phyloP scores from a whole-genome alignment of 2,888 invertebrate genomes.

The Trissoscelio sp. region DNA sequence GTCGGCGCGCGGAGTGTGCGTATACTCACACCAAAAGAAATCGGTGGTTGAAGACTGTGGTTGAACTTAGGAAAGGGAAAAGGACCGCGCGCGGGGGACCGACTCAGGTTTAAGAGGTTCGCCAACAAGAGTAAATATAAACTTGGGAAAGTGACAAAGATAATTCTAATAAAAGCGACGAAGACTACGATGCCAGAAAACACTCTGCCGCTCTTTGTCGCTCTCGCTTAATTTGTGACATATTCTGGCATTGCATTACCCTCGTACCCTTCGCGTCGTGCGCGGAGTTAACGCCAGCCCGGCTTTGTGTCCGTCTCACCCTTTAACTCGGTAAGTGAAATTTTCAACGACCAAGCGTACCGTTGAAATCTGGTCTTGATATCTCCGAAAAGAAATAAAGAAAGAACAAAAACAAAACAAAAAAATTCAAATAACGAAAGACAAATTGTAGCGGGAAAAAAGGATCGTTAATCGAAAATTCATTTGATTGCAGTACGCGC shows the following conservation, averaged over 20 bases:
- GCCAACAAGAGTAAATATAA: slow-evolving; percentile 82
- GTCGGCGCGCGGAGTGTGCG: slow-evolving; percentile 72
- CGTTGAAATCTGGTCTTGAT: slow-evolving; percentile 53
- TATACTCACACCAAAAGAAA: slow-evolving; percentile 64
- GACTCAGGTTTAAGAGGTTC: slow-evolving; percentile 81
- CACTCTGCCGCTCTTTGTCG: slow-evolving; percentile 76
- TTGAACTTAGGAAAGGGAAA: slow-evolving; percentile 67
- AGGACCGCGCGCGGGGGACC: slow-evolving; percentile 71
- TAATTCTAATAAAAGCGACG: slow-evolving; percentile 83
- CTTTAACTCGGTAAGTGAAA: slow-evolving; percentile 65
- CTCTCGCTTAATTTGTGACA: slow-evolving; percentile 83
- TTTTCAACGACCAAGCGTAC: slow-evolving; percentile 55
- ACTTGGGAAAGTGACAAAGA: slow-evolving; percentile 83
- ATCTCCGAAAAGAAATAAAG: slow-evolving; percentile 11
- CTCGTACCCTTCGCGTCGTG: slow-evolving; percentile 72
- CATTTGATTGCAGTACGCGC: slow-evolving; percentile 3
- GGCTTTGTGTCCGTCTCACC: slow-evolving; percentile 70
- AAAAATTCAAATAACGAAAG: too few species aligned
- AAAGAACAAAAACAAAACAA: neutral
- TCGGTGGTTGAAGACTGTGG: slow-evolving; percentile 69
- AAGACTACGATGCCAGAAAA: slow-evolving; percentile 78
- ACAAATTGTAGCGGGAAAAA: slow-evolving; percentile 29
- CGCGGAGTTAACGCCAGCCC: slow-evolving; percentile 66
- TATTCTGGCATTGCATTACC: slow-evolving; percentile 82
- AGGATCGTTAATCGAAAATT: slow-evolving; percentile 41